Percentiles rank a stretch among this genome's conserved stretches.
phyloP scores from a whole-genome alignment of 2,888 invertebrate genomes.

The Allophyes oxyacanthae region DNA sequence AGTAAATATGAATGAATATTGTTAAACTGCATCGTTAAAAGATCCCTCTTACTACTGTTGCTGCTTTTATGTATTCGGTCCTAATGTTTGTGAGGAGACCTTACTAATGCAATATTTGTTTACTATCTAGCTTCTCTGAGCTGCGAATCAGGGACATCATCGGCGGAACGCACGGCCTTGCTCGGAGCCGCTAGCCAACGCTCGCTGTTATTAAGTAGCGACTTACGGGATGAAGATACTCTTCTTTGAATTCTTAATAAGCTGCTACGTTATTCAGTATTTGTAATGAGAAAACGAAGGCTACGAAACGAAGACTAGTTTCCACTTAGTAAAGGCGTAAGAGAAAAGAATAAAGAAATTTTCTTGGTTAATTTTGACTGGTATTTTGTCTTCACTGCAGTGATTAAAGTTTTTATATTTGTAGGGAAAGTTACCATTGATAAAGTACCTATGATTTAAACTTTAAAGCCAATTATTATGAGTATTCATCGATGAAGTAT shows the following conservation, averaged over 20 bases:
- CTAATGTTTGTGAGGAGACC: constrained; percentile 2
- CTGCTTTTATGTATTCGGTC: constrained; percentile 35
- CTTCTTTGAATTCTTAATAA: constrained; percentile 49
- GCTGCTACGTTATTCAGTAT: too few species aligned
- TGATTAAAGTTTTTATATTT: too few species aligned
- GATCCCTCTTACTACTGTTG: constrained; percentile 38
- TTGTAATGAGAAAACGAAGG: too few species aligned
- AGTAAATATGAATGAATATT: constrained; percentile 1
- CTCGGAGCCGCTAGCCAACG: constrained; percentile 93
- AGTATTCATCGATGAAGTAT: constrained; percentile 4
- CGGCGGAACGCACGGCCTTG: constrained; percentile 91
- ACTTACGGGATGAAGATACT: constrained; percentile 95
- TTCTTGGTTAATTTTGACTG: too few species aligned
- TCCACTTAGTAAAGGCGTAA: too few species aligned
- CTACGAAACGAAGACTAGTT: neutral
- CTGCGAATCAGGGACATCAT: constrained; percentile 90
- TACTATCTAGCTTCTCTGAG: constrained; percentile 89
- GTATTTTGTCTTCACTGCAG: too few species aligned
- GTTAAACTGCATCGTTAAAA: constrained; percentile 18
- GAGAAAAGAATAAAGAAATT: too few species aligned
- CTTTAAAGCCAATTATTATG: too few species aligned
- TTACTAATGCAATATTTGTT: constrained; percentile 25
- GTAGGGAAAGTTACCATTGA: too few species aligned
- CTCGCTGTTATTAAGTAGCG: constrained; percentile 93
- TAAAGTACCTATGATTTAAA: too few species aligned